These are phyloP conservation scores for Loxodonta africana DNA, from an alignment of 2,113 vertebrate species.

Conservation along the genomic window DNA sequence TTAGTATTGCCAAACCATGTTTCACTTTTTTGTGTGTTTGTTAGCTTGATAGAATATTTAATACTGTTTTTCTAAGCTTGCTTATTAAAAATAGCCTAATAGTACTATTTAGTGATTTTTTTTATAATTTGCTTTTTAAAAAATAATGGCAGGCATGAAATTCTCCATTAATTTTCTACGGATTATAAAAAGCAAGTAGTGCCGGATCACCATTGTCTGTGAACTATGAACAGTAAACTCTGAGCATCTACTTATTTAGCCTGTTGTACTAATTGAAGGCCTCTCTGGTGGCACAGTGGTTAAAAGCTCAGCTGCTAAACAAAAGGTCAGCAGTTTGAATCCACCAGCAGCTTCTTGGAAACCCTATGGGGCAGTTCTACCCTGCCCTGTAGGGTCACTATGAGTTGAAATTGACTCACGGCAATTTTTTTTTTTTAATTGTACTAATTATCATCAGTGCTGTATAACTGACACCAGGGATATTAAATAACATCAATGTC, in stretches of 20 bases:
- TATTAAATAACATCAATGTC: neutral
- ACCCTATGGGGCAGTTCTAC: no score
- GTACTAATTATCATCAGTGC: neutral
- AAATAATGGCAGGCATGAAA: neutral
- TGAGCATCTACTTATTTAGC: neutral
- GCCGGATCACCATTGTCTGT: neutral
- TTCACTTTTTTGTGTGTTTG: slow-evolving; percentile 61
- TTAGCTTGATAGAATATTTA: slow-evolving; percentile 45
- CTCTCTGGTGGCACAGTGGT: no score
- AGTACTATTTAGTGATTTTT: neutral
- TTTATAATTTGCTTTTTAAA: neutral
- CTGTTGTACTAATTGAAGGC: neutral
- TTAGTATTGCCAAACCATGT: slow-evolving; percentile 54
- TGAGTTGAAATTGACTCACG: no score
- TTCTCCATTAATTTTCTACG: neutral
- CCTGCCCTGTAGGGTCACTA: no score
- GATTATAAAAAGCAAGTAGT: neutral
- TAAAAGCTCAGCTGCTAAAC: no score
- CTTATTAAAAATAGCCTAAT: slow-evolving; percentile 24
- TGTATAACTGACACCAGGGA: neutral
- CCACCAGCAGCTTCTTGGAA: no score
- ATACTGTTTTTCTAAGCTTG: slow-evolving; percentile 22
- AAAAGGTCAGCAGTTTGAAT: no score
- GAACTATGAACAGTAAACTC: neutral
- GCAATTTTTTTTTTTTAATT: neutral